phyloP scores from a whole-genome alignment of 2,888 invertebrate genomes.

The Fragum fragum region DNA sequence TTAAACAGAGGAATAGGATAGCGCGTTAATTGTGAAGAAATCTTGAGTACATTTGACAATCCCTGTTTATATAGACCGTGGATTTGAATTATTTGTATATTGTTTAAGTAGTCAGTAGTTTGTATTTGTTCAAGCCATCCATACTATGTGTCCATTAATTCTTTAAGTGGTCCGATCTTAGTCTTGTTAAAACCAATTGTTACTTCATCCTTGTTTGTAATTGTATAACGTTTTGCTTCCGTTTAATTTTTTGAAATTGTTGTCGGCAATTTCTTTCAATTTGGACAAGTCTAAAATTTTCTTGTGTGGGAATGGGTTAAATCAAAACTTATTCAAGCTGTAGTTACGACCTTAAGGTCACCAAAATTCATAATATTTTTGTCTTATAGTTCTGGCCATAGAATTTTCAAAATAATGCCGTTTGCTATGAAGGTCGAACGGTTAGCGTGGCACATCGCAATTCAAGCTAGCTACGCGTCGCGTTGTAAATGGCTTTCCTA shows the following conservation, averaged over 20 bases:
- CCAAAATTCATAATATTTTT: neutral
- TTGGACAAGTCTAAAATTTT: too few relatives aligned
- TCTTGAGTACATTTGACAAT: too few relatives aligned
- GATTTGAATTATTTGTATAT: conserved; percentile 28
- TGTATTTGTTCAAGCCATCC: conserved; percentile 17
- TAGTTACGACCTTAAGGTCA: too few relatives aligned
- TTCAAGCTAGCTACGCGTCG: too few relatives aligned
- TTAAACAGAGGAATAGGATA: too few relatives aligned
- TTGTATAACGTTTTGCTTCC: neutral
- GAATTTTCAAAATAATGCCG: neutral
- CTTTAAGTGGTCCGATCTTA: conserved; percentile 4
- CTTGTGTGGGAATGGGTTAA: too few relatives aligned
- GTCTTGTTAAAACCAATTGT: neutral
- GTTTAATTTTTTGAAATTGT: too few relatives aligned
- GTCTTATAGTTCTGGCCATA: neutral
- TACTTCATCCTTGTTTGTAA: neutral
- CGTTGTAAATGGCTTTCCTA: too few relatives aligned
- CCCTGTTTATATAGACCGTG: conserved; percentile 5
- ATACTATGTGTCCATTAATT: conserved; percentile 21
- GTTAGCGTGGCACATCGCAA: too few relatives aligned
- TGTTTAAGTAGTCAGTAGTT: conserved; percentile 1
- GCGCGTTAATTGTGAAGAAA: too few relatives aligned
- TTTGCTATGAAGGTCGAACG: neutral
- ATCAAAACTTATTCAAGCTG: too few relatives aligned
- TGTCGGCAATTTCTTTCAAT: too few relatives aligned